Percentiles rank a stretch among this genome's conserved stretches.
Evolutionary conservation across 2,113 vertebrate genomes (phyloP).

Genomic region (Leptosomus discolor): DNA sequence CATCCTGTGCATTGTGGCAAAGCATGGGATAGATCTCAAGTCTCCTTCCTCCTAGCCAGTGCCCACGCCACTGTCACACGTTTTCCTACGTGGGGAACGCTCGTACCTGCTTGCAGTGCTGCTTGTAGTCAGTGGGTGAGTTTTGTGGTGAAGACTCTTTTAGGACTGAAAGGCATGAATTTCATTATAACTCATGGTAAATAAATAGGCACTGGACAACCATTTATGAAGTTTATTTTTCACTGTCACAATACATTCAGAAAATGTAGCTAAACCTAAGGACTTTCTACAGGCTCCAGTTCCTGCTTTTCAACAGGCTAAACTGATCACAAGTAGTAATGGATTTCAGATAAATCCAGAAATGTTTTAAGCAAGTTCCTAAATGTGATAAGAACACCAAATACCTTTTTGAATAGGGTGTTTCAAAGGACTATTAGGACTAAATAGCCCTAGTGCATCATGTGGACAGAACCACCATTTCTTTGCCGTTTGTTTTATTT

Average conservation of each 20-base stretch:
- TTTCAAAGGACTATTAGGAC: not conserved
- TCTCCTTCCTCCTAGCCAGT: not conserved
- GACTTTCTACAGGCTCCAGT: not conserved
- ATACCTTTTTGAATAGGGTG: not conserved
- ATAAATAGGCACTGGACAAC: not conserved
- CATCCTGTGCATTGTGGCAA: rapidly evolving
- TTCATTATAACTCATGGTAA: not conserved
- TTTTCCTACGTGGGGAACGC: not conserved
- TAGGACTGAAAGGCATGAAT: not conserved
- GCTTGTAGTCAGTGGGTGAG: rapidly evolving
- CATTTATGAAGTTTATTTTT: not conserved
- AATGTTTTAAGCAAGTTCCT: not conserved
- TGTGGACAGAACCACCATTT: not conserved
- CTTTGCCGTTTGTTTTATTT: not conserved
- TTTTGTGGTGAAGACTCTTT: not conserved
- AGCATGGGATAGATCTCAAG: rapidly evolving
- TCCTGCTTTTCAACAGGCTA: not conserved
- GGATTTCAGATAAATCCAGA: not conserved
- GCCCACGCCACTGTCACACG: rapidly evolving
- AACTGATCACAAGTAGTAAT: not conserved
- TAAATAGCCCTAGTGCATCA: not conserved
- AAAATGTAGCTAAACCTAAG: not conserved
- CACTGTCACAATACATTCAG: not conserved
- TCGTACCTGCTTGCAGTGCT: rapidly evolving
- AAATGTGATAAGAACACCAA: not conserved